Percentiles rank a stretch among this genome's conserved stretches.
Conservation (phyloP, 2,797 vertebrate genomes). For the Phataginus tetradactyla region DNA sequence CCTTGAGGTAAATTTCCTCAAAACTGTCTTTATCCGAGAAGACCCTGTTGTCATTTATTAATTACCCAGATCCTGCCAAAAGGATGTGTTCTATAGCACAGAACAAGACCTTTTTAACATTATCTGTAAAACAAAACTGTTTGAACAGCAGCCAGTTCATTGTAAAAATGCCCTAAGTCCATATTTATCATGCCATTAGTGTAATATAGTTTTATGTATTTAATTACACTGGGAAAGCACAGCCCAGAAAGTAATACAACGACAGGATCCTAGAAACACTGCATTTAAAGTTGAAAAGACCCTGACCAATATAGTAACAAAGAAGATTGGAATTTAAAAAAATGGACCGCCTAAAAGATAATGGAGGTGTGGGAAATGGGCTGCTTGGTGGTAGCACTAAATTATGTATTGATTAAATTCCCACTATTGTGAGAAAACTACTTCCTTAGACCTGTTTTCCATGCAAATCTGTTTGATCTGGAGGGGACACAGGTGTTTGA, state of each 20-base stretch:
- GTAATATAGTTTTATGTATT: not conserved
- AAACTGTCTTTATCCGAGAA: not conserved
- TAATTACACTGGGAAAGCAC: not conserved
- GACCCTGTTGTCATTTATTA: not conserved
- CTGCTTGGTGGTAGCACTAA: not conserved
- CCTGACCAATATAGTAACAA: not conserved
- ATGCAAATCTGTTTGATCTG: not conserved
- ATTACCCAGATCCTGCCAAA: not conserved
- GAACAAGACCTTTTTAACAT: not conserved
- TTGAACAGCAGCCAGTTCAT: not conserved
- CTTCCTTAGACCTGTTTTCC: not conserved
- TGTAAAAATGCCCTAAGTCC: not conserved
- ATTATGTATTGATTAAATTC: not conserved
- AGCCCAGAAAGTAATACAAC: constrained; percentile 11
- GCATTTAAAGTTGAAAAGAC: constrained; percentile 6
- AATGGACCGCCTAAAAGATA: not conserved
- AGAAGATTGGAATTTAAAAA: not conserved
- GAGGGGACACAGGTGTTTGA: not conserved
- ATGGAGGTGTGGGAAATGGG: not conserved
- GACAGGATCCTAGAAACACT: not conserved
- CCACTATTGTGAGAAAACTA: not conserved
- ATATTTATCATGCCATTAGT: not conserved
- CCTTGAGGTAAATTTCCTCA: not conserved
- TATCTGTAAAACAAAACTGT: not conserved
- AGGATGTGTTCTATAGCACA: not conserved